Evolutionary conservation across 2,113 vertebrate species (phyloP).

Genomic region (Heterochromis multidens): DNA sequence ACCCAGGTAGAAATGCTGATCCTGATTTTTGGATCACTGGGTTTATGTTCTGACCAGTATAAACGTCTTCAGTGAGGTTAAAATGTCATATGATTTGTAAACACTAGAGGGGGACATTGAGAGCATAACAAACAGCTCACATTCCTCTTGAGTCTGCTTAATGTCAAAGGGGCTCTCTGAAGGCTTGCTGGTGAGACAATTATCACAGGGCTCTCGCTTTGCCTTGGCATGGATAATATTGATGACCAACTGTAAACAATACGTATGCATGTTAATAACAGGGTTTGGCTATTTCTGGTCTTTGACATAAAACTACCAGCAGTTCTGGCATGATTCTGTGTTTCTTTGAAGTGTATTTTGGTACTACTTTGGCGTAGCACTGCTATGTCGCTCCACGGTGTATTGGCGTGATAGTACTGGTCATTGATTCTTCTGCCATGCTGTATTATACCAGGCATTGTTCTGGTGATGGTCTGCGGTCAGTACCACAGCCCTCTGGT

Average conservation of each 20-base stretch:
- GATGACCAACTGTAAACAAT: conserved; percentile 70
- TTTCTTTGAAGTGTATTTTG: neutral
- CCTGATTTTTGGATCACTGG: neutral
- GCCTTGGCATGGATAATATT: conserved; percentile 62
- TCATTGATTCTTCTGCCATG: conserved; percentile 73
- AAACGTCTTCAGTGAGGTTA: conserved; percentile 55
- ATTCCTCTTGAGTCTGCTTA: conserved; percentile 74
- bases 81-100: conserved; percentile 60
- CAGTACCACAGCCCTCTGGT: conserved; percentile 72
- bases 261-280: conserved; percentile 29
- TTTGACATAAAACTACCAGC: neutral
- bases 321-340: neutral
- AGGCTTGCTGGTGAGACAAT: conserved; percentile 66
- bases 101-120: conserved; percentile 68
- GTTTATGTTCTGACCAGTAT: neutral
- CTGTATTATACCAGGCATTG: conserved; percentile 68
- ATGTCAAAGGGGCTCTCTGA: conserved; percentile 64
- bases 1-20: neutral
- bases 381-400: neutral
- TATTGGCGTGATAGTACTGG: neutral
- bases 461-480: conserved; percentile 76
- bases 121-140: conserved; percentile 46
- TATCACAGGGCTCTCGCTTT: conserved; percentile 68
- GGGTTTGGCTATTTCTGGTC: neutral
- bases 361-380: neutral